A percentile compares a stretch with the other conserved stretches of the same genome.
phyloP scores from a whole-genome alignment of 2,113 vertebrate species.

The Harpagus bidentatus region DNA sequence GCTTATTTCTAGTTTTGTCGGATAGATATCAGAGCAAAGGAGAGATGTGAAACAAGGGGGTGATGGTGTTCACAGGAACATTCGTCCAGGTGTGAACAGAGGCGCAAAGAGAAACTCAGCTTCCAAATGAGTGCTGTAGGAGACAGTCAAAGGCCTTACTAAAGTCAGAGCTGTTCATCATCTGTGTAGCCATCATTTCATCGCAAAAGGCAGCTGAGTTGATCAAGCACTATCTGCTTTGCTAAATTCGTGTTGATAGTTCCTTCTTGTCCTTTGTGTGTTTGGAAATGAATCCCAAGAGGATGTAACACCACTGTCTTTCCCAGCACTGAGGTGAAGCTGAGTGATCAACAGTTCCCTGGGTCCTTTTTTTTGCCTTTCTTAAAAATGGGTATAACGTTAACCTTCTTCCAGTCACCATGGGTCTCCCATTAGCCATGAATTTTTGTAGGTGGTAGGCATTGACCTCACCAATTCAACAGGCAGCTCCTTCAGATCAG shows the following conservation, averaged over 20 bases:
- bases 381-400: neutral
- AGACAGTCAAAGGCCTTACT: neutral
- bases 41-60: neutral
- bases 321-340: neutral
- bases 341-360: neutral
- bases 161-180: neutral
- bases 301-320: neutral
- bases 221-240: neutral
- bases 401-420: neutral
- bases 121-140: neutral
- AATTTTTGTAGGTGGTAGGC: neutral
- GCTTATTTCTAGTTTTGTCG: neutral
- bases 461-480: neutral
- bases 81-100: neutral
- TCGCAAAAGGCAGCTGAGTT: neutral
- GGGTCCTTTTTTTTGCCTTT: neutral
- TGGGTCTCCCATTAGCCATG: rapidly evolving
- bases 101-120: rapidly evolving
- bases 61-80: neutral
- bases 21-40: neutral
- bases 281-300: neutral
- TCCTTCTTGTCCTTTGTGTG: neutral
- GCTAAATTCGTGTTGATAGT: neutral
- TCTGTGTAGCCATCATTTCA: neutral
- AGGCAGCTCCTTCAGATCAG: neutral